A percentile compares a stretch with the other conserved stretches of the same genome.
These are phyloP conservation scores for Styela plicata DNA, from an alignment of 23 tunicate species.

Conservation along the genomic window DNA sequence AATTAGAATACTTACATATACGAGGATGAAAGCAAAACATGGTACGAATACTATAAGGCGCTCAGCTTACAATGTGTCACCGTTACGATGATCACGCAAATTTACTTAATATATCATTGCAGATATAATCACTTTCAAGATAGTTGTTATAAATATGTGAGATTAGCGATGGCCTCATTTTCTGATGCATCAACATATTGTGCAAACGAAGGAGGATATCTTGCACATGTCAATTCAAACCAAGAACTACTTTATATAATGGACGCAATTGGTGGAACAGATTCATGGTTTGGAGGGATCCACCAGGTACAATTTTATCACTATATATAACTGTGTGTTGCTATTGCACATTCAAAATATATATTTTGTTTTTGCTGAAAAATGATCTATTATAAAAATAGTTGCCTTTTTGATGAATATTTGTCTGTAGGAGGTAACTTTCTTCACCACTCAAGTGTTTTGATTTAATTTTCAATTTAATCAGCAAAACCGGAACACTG, in stretches of 20 bases:
- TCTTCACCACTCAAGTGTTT: neutral
- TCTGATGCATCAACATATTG: slow-evolving; percentile 31
- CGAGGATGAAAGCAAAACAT: no score
- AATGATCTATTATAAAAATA: no score
- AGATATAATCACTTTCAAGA: slow-evolving; percentile 74
- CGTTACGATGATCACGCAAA: no score
- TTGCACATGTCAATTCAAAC: slow-evolving; percentile 43
- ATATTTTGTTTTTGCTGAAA: no score
- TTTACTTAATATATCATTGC: slow-evolving; percentile 10
- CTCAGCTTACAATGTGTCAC: no score
- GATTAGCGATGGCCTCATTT: slow-evolving; percentile 6
- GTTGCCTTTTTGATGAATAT: no score
- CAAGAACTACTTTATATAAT: slow-evolving; percentile 54
- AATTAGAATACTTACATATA: no score
- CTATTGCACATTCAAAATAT: no score
- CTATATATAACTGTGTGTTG: no score
- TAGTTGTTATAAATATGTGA: slow-evolving; percentile 53
- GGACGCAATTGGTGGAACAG: slow-evolving; percentile 4
- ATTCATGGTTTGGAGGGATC: slow-evolving; percentile 60
- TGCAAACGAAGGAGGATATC: slow-evolving; percentile 45
- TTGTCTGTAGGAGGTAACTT: neutral
- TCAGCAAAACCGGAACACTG: no score
- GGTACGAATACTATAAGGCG: neutral
- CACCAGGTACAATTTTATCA: no score
- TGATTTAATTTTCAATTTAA: no score